These are phyloP conservation scores for Boloria selene DNA, from an alignment of 2,888 invertebrate species.

Conservation along the genomic window DNA sequence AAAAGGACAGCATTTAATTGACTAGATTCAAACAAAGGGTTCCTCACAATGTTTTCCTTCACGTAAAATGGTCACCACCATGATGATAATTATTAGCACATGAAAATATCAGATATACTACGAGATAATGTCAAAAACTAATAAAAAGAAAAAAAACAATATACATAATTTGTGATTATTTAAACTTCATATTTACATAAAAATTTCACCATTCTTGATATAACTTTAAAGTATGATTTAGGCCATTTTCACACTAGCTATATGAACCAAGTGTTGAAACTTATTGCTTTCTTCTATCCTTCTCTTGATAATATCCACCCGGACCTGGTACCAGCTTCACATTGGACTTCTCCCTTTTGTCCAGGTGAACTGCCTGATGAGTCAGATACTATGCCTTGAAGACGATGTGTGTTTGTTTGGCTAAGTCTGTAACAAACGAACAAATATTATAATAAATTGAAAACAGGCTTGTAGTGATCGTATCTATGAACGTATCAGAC, in stretches of 20 bases:
- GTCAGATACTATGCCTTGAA: constrained; percentile 70
- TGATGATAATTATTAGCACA: no score
- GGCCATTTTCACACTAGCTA: not conserved
- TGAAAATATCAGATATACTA: no score
- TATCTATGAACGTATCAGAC: no score
- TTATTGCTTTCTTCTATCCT: constrained; percentile 52
- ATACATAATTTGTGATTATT: no score
- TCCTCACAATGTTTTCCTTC: no score
- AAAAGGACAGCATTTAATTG: no score
- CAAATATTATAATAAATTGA: not conserved
- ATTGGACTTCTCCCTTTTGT: constrained; percentile 41
- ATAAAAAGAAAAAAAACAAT: no score
- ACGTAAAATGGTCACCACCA: no score
- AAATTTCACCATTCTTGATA: not conserved
- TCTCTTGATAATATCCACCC: constrained; percentile 68
- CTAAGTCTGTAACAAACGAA: constrained; percentile 55
- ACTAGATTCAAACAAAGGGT: no score
- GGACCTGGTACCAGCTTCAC: constrained; percentile 59
- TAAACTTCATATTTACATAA: not conserved
- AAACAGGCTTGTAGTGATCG: not conserved
- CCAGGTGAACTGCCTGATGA: constrained; percentile 52
- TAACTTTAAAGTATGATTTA: not conserved
- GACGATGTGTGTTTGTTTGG: constrained; percentile 68
- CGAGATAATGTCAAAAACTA: no score
- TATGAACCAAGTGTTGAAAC: not conserved